phyloP scores from a whole-genome alignment of 2,113 vertebrate species.

The Polypterus senegalus region DNA sequence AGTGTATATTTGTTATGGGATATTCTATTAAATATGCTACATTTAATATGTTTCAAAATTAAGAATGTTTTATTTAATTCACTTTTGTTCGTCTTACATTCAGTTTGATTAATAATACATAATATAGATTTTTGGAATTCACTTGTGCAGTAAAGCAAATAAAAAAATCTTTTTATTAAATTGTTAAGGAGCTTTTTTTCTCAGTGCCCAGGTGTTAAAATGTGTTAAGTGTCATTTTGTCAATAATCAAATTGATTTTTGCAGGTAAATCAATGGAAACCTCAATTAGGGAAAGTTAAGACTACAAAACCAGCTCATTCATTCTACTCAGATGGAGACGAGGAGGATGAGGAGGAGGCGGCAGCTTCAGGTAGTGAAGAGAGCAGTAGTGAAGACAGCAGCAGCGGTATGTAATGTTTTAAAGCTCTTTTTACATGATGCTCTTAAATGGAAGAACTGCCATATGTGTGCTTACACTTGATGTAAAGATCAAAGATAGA shows the following conservation, averaged over 20 bases:
- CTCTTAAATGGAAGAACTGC: too few species aligned
- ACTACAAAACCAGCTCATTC: conserved; percentile 56
- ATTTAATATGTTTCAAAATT: too few species aligned
- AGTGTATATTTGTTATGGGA: too few species aligned
- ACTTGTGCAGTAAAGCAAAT: not conserved
- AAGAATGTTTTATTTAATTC: too few species aligned
- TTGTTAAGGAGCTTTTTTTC: too few species aligned
- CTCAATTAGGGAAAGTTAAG: conserved; percentile 53
- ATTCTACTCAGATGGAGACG: conserved; percentile 82
- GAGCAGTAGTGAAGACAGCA: conserved; percentile 39
- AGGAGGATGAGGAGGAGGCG: conserved; percentile 59
- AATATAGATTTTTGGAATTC: conserved; percentile 24
- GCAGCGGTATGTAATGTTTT: conserved; percentile 24
- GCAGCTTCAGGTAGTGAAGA: conserved; percentile 25
- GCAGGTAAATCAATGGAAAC: conserved; percentile 65
- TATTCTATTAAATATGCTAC: too few species aligned
- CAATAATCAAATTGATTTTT: not conserved
- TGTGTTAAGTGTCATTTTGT: too few species aligned
- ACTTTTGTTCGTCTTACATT: conserved; percentile 11
- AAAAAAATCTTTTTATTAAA: too few species aligned
- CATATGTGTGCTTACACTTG: too few species aligned
- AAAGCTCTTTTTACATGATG: too few species aligned
- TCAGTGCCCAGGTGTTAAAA: too few species aligned
- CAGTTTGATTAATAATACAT: conserved; percentile 21
- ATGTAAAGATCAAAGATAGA: too few species aligned